phyloP scores from a whole-genome alignment of 2,113 vertebrate genomes.

The Agelaius tricolor region DNA sequence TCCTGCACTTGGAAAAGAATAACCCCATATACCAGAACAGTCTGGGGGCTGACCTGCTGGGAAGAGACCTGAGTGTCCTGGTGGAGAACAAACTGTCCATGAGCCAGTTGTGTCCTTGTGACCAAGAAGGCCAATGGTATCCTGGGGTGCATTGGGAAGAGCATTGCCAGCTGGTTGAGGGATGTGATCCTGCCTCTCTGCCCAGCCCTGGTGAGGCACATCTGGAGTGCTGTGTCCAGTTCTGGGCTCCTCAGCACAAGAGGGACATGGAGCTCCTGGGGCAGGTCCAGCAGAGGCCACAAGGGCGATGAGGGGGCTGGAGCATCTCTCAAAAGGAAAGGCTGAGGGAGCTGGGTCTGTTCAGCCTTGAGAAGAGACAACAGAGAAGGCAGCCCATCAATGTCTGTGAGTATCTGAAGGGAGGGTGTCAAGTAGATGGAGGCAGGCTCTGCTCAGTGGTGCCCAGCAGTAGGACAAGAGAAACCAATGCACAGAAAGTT shows the following conservation, averaged over 20 bases:
- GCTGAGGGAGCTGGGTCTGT: not conserved
- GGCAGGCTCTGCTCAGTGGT: not conserved
- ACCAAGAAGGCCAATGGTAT: no score
- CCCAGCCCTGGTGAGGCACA: not conserved
- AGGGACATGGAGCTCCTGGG: not conserved
- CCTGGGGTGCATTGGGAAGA: not conserved
- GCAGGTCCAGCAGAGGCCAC: not conserved
- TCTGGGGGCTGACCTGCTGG: not conserved
- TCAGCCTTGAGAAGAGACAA: not conserved
- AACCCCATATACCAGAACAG: not conserved
- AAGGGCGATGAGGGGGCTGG: not conserved
- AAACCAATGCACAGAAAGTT: not conserved
- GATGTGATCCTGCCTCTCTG: not conserved
- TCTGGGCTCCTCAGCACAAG: not conserved
- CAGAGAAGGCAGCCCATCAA: not conserved
- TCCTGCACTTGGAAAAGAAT: not conserved
- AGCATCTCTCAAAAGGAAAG: not conserved
- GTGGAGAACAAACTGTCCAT: not conserved
- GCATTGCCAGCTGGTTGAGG: fast-evolving
- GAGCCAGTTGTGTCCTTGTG: not conserved
- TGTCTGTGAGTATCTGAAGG: not conserved
- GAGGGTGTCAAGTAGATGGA: not conserved
- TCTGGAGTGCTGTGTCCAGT: not conserved
- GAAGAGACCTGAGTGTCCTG: not conserved
- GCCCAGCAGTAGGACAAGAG: not conserved